Conservation (phyloP, 2,113 vertebrate genomes). For the Spea bombifrons region DNA sequence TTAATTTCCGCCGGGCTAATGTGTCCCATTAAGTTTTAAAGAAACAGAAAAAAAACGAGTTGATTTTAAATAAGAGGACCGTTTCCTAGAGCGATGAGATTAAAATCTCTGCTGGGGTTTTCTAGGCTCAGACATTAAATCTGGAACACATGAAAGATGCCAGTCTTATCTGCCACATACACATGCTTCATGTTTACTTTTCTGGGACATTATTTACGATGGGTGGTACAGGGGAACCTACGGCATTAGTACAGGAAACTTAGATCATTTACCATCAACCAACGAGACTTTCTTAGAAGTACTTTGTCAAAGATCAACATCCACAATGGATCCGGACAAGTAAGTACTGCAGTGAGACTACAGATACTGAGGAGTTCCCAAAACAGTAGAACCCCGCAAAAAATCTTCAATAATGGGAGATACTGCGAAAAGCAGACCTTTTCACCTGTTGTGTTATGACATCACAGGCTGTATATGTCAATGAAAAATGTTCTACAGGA, state of each 20-base stretch:
- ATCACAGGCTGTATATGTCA: no score
- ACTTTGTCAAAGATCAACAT: background rate
- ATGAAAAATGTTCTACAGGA: no score
- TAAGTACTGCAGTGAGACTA: conserved; percentile 11
- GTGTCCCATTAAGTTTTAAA: background rate
- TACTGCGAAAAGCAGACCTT: no score
- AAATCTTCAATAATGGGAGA: no score
- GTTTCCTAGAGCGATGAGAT: conserved; percentile 7
- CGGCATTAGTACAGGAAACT: conserved; percentile 24
- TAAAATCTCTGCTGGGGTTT: conserved; percentile 13
- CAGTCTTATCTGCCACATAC: conserved; percentile 43
- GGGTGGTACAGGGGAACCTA: conserved; percentile 39
- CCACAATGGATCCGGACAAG: conserved; percentile 24
- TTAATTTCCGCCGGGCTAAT: conserved; percentile 6
- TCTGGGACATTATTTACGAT: conserved; percentile 8
- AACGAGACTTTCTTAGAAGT: conserved; percentile 11
- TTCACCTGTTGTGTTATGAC: no score
- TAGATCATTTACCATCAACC: background rate
- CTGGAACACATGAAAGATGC: rapidly evolving
- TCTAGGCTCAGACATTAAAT: background rate
- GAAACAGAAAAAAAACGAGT: conserved; percentile 10
- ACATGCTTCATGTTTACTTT: conserved; percentile 26
- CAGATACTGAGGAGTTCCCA: background rate
- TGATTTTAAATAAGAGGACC: conserved; percentile 1
- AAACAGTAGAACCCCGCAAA: no score